Evolutionary conservation across 2,797 vertebrate genomes (phyloP), one percentile per base, ranked within the genome.

Genomic region (Etheostoma perlongum): DNA sequence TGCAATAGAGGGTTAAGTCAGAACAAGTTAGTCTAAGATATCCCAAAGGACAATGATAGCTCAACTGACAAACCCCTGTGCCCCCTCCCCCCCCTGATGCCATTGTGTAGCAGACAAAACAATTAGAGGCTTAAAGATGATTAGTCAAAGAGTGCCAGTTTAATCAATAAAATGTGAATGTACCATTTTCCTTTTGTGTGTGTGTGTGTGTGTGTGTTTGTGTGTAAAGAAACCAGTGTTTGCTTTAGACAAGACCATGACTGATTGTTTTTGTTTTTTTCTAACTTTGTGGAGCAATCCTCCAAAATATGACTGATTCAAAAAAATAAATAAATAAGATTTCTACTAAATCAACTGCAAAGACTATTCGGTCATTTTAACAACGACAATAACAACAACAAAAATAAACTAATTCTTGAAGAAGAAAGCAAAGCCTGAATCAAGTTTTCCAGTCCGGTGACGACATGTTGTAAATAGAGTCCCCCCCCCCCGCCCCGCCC

Each of bases 371-470:
- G 19, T 47, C 1, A 64, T 8, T 5, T 1, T 8, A 36, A 36
- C 33, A 33, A 33, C 30, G 21, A 23, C 21, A 23, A 23, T 23
- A 36, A 40, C 36, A 36, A 36, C 36, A 36, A 1, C 63, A 65
- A 80, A 80, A 49, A 65, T 25, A 33, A 65, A 5, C 16, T 25
- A 36, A n/a, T 61, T 65, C 18, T 76, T 69, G 44, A 60, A 54
- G 49, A 57, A 27, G 61, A 8, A 53, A 63, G 13, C 54, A 21
- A 72, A 57, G n/a, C 36, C 51, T 52, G 30, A 86, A 65, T 75
- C 5, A 72, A 66, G 2, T 73, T 83, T 72, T 77, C 65, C 74
- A 65, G 53, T 67, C 72, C 23, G 59, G 54, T 60, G 70, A 79
- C 74, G 62, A 76, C 49, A 58, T 36, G 51, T 51, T 71, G 80